Evolutionary conservation across 2,888 invertebrate genomes (phyloP), one percentile per base, ranked within the genome.

Genomic region (Phymatocera aterrima): DNA sequence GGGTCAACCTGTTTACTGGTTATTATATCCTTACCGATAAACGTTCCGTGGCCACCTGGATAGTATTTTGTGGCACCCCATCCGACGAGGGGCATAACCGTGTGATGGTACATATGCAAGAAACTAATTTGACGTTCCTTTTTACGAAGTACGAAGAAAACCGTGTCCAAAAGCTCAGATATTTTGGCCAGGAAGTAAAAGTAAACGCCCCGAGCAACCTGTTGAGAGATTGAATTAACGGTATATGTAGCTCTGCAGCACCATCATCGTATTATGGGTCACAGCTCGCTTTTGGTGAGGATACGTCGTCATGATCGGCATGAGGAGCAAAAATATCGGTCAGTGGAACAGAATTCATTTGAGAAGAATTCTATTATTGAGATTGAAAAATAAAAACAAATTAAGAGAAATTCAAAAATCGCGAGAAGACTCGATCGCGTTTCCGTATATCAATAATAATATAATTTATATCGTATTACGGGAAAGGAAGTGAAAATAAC

Each of bases 51-150:
- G 0, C 97, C 97, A 75, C 97, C 97, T 78, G 94, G 86, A 87
- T 94, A 95, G 89, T 96, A 98, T 90, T 97, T 97, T 15, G 97
- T 96, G 15, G 96, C 96, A 64, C 97, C 97, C 98, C 98, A 98
- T 77, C 97, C 96, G 85, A 96, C 95, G 93, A 97, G 93, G 1
- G 98, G 97, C 98, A 98, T 98, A 61, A 97, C 96, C 0, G 97
- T 96, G 88, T 98, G 98, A 90, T 98, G 98, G 88, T 98, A 97
- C 85, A 98, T 93, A 87, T 98, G 98, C 77, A 98, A 93, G 89
- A 97, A 96, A 0, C 97, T 96, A 74, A 98, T 95, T 91, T 98
- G 98, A 6, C 94, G 94, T 82, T 96, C 94, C 87, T 98, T 98
- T 92, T 98, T 98, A 77, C 98, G 93, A 85, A 98, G 92, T 21